Base-by-base conservation (phyloP, 2,888 invertebrate species). In the Drosophila mercatorum region DNA sequence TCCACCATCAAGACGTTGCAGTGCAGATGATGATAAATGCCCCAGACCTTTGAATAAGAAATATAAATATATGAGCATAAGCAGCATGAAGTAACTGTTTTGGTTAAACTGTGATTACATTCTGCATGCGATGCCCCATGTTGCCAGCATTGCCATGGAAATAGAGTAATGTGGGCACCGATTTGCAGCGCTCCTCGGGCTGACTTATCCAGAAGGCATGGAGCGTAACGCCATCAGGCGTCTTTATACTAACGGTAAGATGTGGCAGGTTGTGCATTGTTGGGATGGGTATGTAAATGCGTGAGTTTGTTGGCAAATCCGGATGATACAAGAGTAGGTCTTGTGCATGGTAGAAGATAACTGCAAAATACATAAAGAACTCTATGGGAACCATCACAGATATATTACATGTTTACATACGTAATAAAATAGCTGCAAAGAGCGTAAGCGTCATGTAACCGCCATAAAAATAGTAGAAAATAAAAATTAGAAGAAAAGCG, bases 101-200 rank as follows among this genome's bases (percentile, higher is more conserved):
- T 34, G 7, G 10, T n/a, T 41, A 14, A 8, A 3, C 3, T 12
- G 8, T 26, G 6, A 53, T 68, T 60, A 88, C 96, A 94, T 98
- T 98, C 87, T 96, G 95, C 85, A 98, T 94, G 78, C 97, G 95
- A 91, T 98, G 98, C 0, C 98, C 98, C 95, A 98, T 97, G 92
- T 98, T 99, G 14, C 98, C 98, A 60, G 98, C 98, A 95, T 98
- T 99, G 7, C 98, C 98, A 94, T 99, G 98, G 78, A 98, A 95
- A 93, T 97, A 98, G 58, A 98, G 93, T 90, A 98, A 94, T 11
- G 98, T 98, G 0, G 97, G 97, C 60, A 95, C 95, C 87, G 94
- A 94, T 79, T 95, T 94, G 81, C 95, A 95, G 74, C 95, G 94
- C 52, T 95, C 95, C 69, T 94, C 94, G 2, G 95, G 93, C 91